These are phyloP conservation scores for Copsychus sechellarum DNA, from an alignment of 2,113 vertebrate genomes.

Conservation along the genomic window DNA sequence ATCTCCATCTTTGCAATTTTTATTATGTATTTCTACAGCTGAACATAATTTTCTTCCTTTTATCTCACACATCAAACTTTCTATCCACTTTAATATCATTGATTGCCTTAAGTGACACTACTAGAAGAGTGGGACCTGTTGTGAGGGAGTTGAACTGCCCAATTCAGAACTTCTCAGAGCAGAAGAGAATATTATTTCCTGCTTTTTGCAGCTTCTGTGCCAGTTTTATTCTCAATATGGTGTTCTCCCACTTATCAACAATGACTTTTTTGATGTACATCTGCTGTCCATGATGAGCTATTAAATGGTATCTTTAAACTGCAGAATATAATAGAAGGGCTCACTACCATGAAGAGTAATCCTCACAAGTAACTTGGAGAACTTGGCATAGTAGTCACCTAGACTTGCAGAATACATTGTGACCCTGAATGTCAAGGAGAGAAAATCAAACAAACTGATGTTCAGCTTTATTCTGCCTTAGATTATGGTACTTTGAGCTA, in stretches of 20 bases:
- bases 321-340: not conserved
- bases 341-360: not conserved
- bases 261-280: not conserved
- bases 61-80: not conserved
- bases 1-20: not conserved
- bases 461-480: not conserved
- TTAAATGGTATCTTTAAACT: not conserved
- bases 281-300: not conserved
- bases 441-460: not conserved
- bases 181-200: not conserved
- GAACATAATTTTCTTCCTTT: not conserved
- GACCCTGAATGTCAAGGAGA: not conserved
- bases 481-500: not conserved
- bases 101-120: not conserved
- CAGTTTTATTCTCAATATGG: not conserved
- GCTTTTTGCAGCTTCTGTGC: not conserved
- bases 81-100: not conserved
- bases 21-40: not conserved
- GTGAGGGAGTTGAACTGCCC: not conserved
- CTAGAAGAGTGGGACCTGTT: not conserved
- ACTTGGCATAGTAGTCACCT: not conserved
- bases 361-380: not conserved
- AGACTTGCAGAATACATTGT: not conserved
- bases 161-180: not conserved
- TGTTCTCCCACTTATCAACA: not conserved